These are phyloP conservation scores for Myotis pilosus DNA, from an alignment of 2,797 vertebrate species.

Conservation along the genomic window DNA sequence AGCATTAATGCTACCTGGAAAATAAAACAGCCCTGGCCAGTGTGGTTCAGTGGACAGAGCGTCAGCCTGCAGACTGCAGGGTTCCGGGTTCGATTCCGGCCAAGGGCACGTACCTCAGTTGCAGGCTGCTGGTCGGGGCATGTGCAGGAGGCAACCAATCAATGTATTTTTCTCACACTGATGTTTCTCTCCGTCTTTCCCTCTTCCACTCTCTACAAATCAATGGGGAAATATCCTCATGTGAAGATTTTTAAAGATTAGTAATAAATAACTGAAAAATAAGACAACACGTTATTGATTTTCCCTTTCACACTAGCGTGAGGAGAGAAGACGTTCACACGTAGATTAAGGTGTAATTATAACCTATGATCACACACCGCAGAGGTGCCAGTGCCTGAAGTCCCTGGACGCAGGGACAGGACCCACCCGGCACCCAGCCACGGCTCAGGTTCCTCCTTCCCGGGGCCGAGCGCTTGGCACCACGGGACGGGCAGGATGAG, in stretches of 20 bases:
- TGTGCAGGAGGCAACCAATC: too few relatives aligned
- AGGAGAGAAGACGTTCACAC: not conserved
- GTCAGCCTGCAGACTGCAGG: too few relatives aligned
- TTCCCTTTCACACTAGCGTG: not conserved
- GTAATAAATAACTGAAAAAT: not conserved
- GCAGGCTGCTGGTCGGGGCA: too few relatives aligned
- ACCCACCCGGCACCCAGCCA: not conserved
- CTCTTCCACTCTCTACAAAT: too few relatives aligned
- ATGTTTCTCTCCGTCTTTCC: too few relatives aligned
- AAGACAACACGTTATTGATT: not conserved
- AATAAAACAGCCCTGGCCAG: not conserved
- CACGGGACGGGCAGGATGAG: not conserved
- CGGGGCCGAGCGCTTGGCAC: not conserved
- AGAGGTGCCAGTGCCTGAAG: not conserved
- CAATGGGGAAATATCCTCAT: too few relatives aligned
- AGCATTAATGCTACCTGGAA: not conserved
- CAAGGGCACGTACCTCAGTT: too few relatives aligned
- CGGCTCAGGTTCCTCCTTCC: not conserved
- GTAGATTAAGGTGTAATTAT: not conserved
- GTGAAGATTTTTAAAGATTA: too few relatives aligned
- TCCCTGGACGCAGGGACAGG: not conserved
- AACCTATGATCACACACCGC: rapidly evolving
- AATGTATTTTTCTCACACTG: too few relatives aligned
- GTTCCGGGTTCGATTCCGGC: too few relatives aligned
- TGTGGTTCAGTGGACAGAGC: too few relatives aligned